Evolutionary conservation across 2,113 vertebrate species (phyloP), one percentile per base, ranked within the genome.

Genomic region (Oophaga pumilio): DNA sequence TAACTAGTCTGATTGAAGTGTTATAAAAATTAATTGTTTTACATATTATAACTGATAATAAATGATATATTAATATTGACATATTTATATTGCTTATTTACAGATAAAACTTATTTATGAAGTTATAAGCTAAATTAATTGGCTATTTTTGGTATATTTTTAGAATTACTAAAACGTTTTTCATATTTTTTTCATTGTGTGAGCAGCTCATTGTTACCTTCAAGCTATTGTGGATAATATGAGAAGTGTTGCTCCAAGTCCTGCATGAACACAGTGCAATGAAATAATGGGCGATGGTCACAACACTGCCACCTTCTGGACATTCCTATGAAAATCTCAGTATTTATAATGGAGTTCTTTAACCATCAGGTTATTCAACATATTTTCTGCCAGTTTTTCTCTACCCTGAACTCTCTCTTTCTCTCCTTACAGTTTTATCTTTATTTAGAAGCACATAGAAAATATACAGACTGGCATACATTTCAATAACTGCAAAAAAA

Each of bases 221-320:
- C 22, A 52, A 2, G 2, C 1, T 20, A 5, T 33, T 50, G 5
- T 12, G 52, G 74, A 10, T 60, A 26, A 18, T 76, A 24, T 80
- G 28, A 60, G 15, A n/a, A 60, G 20, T 26, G 53, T 80, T 80
- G 20, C 4, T 60, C 8, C 18, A 28, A 50, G 43, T 43, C 22
- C 10, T 71, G 0, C 50, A 28, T 8, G 28, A 14, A 57, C 18
- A 14, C 57, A 59, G 24, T 22, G 56, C 10, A 59, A 12, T 17
- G 22, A 57, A n/a, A 26, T 6, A 9, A 26, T 57, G 4, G 57
- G 56, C 10, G 8, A 86, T 20, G 85, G 50, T 50, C 68, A 43
- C 56, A 56, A 79, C 50, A 64, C 62, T 86, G 85, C 85, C 85
- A 86, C 5, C 85, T 86, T 17, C 85, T 86, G 85, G 85, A 0